These are phyloP conservation scores for Ceyx margarethae DNA, from an alignment of 2,113 vertebrate genomes.

Conservation along the genomic window DNA sequence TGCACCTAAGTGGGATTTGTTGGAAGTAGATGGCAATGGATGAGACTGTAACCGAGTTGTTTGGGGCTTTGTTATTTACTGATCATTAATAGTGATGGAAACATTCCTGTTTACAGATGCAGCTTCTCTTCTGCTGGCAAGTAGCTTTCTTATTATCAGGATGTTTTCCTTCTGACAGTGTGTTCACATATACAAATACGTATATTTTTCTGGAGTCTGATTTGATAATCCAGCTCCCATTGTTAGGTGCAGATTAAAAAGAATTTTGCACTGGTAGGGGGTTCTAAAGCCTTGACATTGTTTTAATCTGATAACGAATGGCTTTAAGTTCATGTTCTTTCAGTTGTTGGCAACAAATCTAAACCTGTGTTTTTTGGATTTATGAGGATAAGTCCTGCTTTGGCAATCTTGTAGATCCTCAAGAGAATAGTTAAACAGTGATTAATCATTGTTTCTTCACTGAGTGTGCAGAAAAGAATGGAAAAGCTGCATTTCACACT, in stretches of 20 bases:
- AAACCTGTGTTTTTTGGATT: slow-evolving; percentile 95
- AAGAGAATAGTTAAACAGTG: slow-evolving; percentile 99
- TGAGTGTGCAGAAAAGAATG: slow-evolving; percentile 96
- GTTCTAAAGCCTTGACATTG: slow-evolving; percentile 88
- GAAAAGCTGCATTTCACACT: slow-evolving; percentile 98
- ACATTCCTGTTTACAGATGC: neutral
- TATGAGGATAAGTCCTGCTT: slow-evolving; percentile 96
- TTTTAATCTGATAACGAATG: slow-evolving; percentile 99
- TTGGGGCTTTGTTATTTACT: neutral
- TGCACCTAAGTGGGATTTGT: neutral
- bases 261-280: slow-evolving; percentile 65
- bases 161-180: neutral
- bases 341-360: slow-evolving; percentile 92
- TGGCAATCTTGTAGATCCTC: slow-evolving; percentile 96
- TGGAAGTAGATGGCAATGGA: neutral
- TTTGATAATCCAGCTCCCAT: slow-evolving; percentile 55
- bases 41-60: neutral
- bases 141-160: neutral
- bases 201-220: slow-evolving; percentile 23
- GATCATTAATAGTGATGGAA: neutral
- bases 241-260: slow-evolving; percentile 68
- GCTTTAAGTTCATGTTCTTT: slow-evolving; percentile 92
- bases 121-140: neutral
- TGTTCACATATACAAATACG: neutral
- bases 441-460: slow-evolving; percentile 99